Evolutionary conservation across 2,797 vertebrate genomes (phyloP), one percentile per base, ranked within the genome.

Genomic region (Chaunax sp.): DNA sequence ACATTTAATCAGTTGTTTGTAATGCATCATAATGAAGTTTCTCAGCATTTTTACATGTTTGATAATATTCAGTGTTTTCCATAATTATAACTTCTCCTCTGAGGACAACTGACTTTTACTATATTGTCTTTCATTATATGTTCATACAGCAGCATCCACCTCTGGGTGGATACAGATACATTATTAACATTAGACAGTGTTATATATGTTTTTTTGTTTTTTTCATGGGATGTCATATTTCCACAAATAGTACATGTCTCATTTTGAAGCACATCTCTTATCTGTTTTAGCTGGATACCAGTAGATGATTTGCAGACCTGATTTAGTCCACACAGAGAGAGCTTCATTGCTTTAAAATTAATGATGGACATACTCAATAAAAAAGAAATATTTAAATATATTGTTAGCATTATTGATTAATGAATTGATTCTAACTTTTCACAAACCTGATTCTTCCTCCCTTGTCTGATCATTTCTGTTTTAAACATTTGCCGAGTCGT

Each of bases 271-370:
- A n/a, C 23, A 51, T 53, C 23, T 53, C 20, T n/a, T 0, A 33
- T 25, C 57, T 49, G 2, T 67, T 43, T 40, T 68, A 40, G 40
- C 12, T 49, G 51, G 13, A 51, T 28, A 19, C 19, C 6, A n/a
- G n/a, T n/a, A 41, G 33, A 45, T 59, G 18, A 60, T 51, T 41
- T 54, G 16, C 35, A 55, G 28, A 18, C 2, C 23, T 47, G 23
- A 65, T 75, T 61, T 38, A 44, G 12, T 44, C 28, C 13, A 49
- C 35, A 40, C 16, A n/a, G 38, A 41, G 22, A 59, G 9, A 10
- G 14, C 65, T 63, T 72, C 0, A 10, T 4, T 49, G 30, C 59
- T 57, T 40, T 26, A 15, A 43, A 54, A 65, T 30, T 2, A 53
- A 53, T 50, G 12, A 28, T 28, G 12, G 23, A 19, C 25, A n/a